A percentile compares a stretch with the other conserved stretches of the same genome.
Evolutionary conservation across 2,797 vertebrate genomes (phyloP).

Genomic region (Paedocypris micromegethes): DNA sequence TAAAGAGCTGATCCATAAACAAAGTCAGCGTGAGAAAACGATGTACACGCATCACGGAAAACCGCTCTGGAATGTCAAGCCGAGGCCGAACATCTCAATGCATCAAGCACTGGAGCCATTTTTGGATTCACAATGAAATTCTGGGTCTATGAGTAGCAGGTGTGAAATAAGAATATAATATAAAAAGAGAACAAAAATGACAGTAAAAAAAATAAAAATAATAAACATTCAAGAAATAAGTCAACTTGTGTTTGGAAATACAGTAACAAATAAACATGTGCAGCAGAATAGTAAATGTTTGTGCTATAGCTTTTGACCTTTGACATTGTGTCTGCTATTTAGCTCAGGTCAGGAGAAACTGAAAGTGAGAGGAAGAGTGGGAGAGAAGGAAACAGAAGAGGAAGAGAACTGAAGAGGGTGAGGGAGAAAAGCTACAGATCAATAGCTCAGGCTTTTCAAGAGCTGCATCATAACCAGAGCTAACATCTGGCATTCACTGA

Average conservation of each 20-base stretch:
- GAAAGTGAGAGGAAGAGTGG: conserved; percentile 7
- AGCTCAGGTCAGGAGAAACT: neutral
- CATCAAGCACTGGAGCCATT: conserved; percentile 1
- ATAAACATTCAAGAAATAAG: too few relatives aligned
- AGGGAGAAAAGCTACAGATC: conserved; percentile 49
- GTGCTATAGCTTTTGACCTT: conserved; percentile 33
- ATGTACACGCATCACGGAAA: too few relatives aligned
- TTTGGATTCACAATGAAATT: conserved; percentile 11
- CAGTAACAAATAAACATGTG: neutral
- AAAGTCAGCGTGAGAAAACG: too few relatives aligned
- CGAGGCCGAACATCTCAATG: conserved; percentile 1
- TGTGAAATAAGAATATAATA: too few relatives aligned
- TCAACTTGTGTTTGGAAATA: too few relatives aligned
- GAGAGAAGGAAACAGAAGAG: conserved; percentile 27
- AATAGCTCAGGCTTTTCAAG: conserved; percentile 59
- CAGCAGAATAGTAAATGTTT: conserved; percentile 3
- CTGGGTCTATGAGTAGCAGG: neutral
- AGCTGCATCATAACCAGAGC: conserved; percentile 58
- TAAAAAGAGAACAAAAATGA: neutral
- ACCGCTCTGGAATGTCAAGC: too few relatives aligned
- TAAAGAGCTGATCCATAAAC: too few relatives aligned
- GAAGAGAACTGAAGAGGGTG: conserved; percentile 21
- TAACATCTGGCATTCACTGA: conserved; percentile 69
- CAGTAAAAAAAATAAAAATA: too few relatives aligned
- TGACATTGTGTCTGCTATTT: conserved; percentile 7